These are phyloP conservation scores for Amphipyra berbera DNA, from an alignment of 2,888 invertebrate species.

Conservation along the genomic window DNA sequence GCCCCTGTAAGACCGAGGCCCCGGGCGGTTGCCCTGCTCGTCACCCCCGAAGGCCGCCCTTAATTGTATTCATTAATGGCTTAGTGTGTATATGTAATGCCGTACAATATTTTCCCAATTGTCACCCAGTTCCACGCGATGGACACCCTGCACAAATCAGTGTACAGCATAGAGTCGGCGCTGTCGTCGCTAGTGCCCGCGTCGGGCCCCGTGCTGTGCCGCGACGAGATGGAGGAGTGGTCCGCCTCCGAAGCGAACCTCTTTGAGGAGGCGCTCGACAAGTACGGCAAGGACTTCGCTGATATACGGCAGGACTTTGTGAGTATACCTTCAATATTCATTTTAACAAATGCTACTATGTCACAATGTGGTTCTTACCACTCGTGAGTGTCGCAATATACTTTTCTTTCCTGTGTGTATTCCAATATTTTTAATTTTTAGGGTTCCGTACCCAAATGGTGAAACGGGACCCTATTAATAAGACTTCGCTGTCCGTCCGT, in stretches of 20 bases:
- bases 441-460: no score
- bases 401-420: no score
- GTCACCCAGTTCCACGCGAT: constrained; percentile 97
- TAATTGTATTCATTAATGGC: no score
- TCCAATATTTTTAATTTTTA: no score
- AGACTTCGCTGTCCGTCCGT: no score
- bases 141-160: constrained; percentile 98
- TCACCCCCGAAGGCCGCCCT: no score
- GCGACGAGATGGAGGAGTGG: constrained; percentile 99
- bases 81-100: no score
- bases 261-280: constrained; percentile 99
- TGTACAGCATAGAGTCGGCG: constrained; percentile 97
- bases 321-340: constrained; percentile 80
- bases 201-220: constrained; percentile 98
- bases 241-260: constrained; percentile 99
- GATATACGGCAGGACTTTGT: constrained; percentile 99
- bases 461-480: no score
- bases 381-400: no score
- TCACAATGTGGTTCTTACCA: no score
- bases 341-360: neutral
- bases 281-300: constrained; percentile 99
- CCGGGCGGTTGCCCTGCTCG: no score
- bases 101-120: constrained; percentile 21
- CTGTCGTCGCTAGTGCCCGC: constrained; percentile 98
- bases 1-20: no score